A percentile compares a stretch with the other conserved stretches of the same genome.
phyloP scores from a whole-genome alignment of 2,113 vertebrate species.

The Serilophus lunatus region DNA sequence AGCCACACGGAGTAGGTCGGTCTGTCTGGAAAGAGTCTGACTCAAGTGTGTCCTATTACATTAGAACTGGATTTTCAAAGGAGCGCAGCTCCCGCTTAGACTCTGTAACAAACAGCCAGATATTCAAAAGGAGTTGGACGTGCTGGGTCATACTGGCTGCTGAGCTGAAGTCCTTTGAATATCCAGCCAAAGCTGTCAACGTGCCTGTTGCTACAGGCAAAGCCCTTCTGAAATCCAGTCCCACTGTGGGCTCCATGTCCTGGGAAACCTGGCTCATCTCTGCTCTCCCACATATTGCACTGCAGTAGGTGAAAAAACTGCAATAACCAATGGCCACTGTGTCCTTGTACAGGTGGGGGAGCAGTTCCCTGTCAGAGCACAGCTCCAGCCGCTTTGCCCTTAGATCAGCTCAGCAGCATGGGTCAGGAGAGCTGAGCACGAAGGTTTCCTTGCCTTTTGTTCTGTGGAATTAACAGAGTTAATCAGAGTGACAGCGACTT shows the following conservation, averaged over 20 bases:
- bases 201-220: background rate
- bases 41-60: slow-evolving; percentile 42
- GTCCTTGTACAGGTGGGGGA: background rate
- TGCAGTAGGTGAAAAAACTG: background rate
- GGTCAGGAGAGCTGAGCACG: slow-evolving; percentile 2
- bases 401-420: slow-evolving; percentile 38
- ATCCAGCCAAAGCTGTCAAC: background rate
- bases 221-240: background rate
- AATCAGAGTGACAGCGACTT: slow-evolving; percentile 62
- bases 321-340: background rate
- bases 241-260: background rate
- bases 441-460: slow-evolving; percentile 55
- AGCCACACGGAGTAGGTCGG: background rate
- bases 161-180: slow-evolving; percentile 38
- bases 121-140: background rate
- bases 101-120: background rate
- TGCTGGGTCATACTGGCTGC: slow-evolving; percentile 15
- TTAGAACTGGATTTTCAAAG: slow-evolving; percentile 40
- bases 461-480: slow-evolving; percentile 50
- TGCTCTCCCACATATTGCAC: background rate
- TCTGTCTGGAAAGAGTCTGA: slow-evolving; percentile 38
- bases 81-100: background rate
- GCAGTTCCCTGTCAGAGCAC: background rate
- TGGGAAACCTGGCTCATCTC: background rate
- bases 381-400: background rate